Conservation (phyloP, 2,888 invertebrate species). For the Oxycera nigricornis region DNA sequence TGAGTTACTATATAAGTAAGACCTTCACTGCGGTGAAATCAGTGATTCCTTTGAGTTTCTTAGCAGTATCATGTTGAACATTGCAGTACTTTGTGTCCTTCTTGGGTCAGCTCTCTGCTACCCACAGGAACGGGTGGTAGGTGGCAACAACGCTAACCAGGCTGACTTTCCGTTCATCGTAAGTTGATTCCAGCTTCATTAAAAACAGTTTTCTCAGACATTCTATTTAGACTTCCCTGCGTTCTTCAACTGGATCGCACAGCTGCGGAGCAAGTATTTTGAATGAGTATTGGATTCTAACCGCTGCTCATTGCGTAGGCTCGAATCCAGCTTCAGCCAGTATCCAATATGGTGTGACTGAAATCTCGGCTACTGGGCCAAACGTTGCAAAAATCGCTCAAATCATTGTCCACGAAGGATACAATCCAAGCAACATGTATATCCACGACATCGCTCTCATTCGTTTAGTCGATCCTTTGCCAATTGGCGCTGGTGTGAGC, state of each 20-base stretch:
- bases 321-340: constrained; percentile 44
- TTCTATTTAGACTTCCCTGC: constrained; percentile 47
- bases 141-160: constrained; percentile 54
- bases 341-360: constrained; percentile 54
- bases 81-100: constrained; percentile 27
- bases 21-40: background rate
- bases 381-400: constrained; percentile 53
- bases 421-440: constrained; percentile 50
- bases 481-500: constrained; percentile 50
- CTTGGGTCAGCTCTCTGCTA: constrained; percentile 45
- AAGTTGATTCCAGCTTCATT: background rate
- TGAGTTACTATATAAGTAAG: constrained; percentile 9
- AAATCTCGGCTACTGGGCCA: constrained; percentile 48
- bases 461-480: constrained; percentile 53
- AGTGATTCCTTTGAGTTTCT: constrained; percentile 13
- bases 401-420: constrained; percentile 57
- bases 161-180: constrained; percentile 56
- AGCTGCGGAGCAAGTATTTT: constrained; percentile 55
- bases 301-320: constrained; percentile 56
- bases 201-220: background rate
- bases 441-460: constrained; percentile 62
- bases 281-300: constrained; percentile 51
- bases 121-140: constrained; percentile 55
- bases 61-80: constrained; percentile 5
- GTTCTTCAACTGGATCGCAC: constrained; percentile 50